These are phyloP conservation scores for Caenorhabditis briggsae DNA, from an alignment of 1,140 invertebrate genomes.

Conservation along the genomic window DNA sequence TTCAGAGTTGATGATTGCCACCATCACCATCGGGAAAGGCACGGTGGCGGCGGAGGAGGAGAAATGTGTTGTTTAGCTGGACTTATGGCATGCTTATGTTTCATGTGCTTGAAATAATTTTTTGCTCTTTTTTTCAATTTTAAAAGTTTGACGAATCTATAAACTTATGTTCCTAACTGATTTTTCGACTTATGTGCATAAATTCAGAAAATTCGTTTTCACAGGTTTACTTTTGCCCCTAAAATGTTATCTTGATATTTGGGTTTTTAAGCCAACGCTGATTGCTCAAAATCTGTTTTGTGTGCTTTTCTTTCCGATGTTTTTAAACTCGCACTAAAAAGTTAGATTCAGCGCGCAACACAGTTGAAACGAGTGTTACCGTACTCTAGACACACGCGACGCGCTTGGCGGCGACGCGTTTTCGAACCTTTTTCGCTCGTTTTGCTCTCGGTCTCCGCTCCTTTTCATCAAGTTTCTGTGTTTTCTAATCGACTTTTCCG, in stretches of 20 bases:
- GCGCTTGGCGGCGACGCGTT: neutral
- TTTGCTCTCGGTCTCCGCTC: neutral
- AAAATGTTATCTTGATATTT: neutral
- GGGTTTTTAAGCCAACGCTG: neutral
- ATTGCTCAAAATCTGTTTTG: neutral
- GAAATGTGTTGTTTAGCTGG: constrained; percentile 39
- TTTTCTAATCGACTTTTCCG: neutral
- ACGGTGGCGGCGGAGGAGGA: constrained; percentile 18
- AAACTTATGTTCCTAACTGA: no score
- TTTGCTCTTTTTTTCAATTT: neutral
- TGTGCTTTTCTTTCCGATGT: neutral
- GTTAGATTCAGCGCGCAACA: neutral
- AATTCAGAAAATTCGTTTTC: no score
- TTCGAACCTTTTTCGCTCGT: constrained; percentile 10
- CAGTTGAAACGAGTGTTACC: constrained; percentile 38
- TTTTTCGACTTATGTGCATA: no score
- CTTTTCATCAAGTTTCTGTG: neutral
- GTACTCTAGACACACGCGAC: neutral
- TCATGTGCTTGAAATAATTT: constrained; percentile 35
- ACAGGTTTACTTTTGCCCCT: no score
- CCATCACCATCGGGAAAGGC: neutral
- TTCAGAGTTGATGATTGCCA: constrained; percentile 50
- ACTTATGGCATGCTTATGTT: constrained; percentile 29
- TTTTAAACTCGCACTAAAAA: neutral
- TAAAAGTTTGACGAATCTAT: neutral